Conservation (phyloP, 2,113 vertebrate species). For the Columbina picui region DNA sequence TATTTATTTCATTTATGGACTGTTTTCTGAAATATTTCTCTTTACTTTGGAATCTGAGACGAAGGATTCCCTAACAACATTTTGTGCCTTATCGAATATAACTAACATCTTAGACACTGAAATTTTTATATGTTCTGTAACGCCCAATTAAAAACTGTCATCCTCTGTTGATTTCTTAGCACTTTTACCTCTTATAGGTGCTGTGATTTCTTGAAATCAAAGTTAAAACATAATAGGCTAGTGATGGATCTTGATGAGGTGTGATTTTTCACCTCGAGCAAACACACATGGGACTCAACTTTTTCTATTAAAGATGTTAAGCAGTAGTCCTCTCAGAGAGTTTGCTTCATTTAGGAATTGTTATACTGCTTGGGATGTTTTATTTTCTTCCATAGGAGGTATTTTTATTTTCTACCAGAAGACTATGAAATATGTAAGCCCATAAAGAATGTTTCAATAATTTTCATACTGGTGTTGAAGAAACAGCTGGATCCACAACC, state of each 20-base stretch:
- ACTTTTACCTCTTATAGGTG: neutral
- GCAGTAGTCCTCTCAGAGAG: neutral
- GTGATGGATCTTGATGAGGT: neutral
- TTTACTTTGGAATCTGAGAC: neutral
- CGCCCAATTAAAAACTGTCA: neutral
- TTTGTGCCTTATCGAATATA: neutral
- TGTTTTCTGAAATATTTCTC: neutral
- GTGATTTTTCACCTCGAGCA: neutral
- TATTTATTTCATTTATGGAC: neutral
- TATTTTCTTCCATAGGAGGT: neutral
- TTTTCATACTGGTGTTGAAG: constrained; percentile 3
- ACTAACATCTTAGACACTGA: neutral
- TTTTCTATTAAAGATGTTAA: neutral
- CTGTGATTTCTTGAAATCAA: constrained; percentile 11
- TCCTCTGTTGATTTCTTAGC: neutral
- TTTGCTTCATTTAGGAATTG: neutral
- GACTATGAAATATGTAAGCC: constrained; percentile 20
- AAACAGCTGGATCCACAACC: constrained; percentile 57
- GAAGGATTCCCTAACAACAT: neutral
- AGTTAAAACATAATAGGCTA: neutral
- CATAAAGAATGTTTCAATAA: neutral
- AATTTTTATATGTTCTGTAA: neutral
- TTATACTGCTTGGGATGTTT: neutral
- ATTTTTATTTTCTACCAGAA: constrained; percentile 32
- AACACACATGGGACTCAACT: neutral